Conservation (phyloP, 2,797 vertebrate genomes). For the Luscinia luscinia region DNA sequence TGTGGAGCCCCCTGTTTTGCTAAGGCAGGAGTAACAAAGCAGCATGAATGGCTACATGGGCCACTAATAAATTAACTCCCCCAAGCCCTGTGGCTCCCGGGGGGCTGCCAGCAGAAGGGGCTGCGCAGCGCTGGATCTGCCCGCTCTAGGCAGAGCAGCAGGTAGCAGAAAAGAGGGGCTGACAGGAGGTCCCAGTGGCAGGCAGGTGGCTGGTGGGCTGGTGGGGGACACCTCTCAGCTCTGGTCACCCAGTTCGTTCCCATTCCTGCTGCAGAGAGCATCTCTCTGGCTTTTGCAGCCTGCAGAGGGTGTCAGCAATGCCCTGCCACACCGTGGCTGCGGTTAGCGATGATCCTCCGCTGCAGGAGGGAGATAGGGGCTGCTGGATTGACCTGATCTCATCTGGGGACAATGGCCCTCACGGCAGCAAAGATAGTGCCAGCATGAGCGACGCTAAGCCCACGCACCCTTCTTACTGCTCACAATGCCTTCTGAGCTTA, state of each 20-base stretch:
- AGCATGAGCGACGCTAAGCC: constrained; percentile 25
- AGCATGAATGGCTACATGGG: constrained; percentile 49
- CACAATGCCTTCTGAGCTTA: constrained; percentile 39
- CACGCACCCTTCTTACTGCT: constrained; percentile 23
- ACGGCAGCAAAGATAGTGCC: constrained; percentile 7
- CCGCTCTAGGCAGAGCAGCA: neutral
- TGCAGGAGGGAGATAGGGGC: constrained; percentile 31
- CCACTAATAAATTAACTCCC: constrained; percentile 68
- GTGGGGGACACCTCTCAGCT: accelerated
- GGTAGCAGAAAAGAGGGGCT: neutral
- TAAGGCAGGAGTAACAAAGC: constrained; percentile 72
- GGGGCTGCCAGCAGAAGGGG: neutral
- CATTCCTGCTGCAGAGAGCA: neutral
- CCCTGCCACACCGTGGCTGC: neutral
- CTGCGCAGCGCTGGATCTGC: neutral
- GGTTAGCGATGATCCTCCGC: neutral
- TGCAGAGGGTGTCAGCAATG: accelerated
- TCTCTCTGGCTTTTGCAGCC: neutral
- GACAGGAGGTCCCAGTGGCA: neutral
- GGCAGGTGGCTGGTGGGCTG: neutral
- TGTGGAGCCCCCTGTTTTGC: constrained; percentile 74
- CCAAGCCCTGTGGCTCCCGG: neutral
- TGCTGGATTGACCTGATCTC: constrained; percentile 49
- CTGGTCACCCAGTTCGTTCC: accelerated
- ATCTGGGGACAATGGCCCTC: constrained; percentile 52